phyloP scores from a whole-genome alignment of 2,113 vertebrate genomes.

The Hiodon tergisus region DNA sequence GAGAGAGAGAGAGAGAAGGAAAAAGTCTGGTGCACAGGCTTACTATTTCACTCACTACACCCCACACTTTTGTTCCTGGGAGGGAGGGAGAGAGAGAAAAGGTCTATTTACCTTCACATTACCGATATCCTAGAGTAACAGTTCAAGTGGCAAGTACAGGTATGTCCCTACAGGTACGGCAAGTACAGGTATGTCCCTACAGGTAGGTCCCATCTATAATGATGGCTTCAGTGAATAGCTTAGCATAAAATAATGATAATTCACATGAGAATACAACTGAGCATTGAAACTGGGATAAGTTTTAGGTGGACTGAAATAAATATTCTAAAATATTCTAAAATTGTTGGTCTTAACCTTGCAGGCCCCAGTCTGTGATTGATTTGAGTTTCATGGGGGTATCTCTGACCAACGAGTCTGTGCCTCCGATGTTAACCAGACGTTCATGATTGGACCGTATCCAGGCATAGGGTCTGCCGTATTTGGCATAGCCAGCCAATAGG shows the following conservation, averaged over 20 bases:
- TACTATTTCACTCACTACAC: slow-evolving; percentile 65
- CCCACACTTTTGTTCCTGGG: slow-evolving; percentile 62
- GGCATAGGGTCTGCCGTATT: slow-evolving; percentile 65
- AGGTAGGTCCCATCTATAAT: no score
- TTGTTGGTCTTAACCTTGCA: slow-evolving; percentile 51
- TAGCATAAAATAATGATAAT: no score
- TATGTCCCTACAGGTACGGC: no score
- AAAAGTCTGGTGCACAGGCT: slow-evolving; percentile 60
- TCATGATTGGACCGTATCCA: slow-evolving; percentile 75
- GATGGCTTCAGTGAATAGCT: no score
- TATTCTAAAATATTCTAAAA: not conserved
- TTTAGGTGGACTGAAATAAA: no score
- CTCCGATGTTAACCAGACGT: slow-evolving; percentile 61
- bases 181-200: no score
- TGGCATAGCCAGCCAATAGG: slow-evolving; percentile 67
- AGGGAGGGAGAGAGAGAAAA: not conserved
- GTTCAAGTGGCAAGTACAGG: no score
- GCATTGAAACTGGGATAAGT: no score
- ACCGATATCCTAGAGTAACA: not conserved
- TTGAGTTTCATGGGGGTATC: slow-evolving; percentile 70
- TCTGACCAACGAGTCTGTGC: slow-evolving; percentile 58
- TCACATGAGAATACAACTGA: no score
- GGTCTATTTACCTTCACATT: not conserved
- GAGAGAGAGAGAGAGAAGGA: no score
- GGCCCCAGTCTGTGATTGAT: slow-evolving; percentile 62